A percentile compares a stretch with the other conserved stretches of the same genome.
phyloP scores from a whole-genome alignment of 2,113 vertebrate genomes.

The Coracopsis vasa region DNA sequence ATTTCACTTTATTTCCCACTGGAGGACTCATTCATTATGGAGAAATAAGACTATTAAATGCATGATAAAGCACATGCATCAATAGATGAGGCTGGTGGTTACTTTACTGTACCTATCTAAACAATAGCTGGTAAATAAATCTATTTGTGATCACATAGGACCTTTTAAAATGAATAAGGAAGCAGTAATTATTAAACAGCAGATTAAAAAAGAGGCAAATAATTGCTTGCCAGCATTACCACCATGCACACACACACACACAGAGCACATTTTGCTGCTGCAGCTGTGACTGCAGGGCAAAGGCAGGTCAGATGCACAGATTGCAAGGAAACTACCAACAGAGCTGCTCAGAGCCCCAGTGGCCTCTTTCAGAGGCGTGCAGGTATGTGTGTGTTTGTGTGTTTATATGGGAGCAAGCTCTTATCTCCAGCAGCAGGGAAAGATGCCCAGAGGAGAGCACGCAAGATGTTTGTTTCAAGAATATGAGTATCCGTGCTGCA shows the following conservation, averaged over 20 bases:
- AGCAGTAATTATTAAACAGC: conserved; percentile 16
- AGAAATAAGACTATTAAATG: conserved; percentile 45
- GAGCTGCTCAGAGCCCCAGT: not conserved
- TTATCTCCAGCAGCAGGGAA: not conserved
- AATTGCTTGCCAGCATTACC: not conserved
- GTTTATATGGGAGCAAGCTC: not conserved
- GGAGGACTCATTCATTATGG: conserved; percentile 24
- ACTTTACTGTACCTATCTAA: conserved; percentile 31
- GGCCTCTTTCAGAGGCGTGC: not conserved
- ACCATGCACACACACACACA: too few species aligned
- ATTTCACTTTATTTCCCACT: conserved; percentile 42
- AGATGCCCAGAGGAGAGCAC: not conserved
- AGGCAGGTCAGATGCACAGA: not conserved
- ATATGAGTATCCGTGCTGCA: not conserved
- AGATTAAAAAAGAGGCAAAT: not conserved
- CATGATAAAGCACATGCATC: conserved; percentile 26
- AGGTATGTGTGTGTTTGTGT: not conserved
- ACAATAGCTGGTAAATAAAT: conserved; percentile 31
- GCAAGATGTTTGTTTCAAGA: not conserved
- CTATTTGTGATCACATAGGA: not conserved
- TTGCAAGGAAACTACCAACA: not conserved
- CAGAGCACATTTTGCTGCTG: not conserved
- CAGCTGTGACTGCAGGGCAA: not conserved
- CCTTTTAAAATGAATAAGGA: conserved; percentile 3
- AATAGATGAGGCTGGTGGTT: not conserved